phyloP scores from a whole-genome alignment of 1,140 invertebrate species.

The Daktulosphaira vitifoliae region DNA sequence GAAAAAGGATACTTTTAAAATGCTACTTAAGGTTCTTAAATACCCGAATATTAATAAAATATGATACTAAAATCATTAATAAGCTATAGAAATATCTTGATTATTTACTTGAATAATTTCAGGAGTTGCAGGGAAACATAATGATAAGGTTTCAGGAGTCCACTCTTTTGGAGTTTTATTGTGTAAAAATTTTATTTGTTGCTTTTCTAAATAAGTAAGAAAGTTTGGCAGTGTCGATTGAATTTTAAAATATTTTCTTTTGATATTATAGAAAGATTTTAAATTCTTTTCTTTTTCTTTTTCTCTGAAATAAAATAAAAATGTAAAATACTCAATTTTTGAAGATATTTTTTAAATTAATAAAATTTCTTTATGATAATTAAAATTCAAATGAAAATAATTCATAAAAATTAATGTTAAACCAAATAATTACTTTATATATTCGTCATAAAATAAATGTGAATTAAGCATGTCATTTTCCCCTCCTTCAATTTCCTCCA shows the following conservation, averaged over 20 bases:
- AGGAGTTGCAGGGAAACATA: conserved; percentile 68
- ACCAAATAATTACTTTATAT: conserved; percentile 9
- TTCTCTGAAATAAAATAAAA: background rate
- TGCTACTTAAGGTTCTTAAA: no score
- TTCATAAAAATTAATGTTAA: no score
- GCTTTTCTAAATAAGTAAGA: conserved; percentile 73
- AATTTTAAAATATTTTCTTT: conserved; percentile 35
- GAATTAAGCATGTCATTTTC: conserved; percentile 12
- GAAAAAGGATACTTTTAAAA: background rate
- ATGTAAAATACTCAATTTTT: no score
- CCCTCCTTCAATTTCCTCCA: conserved; percentile 7
- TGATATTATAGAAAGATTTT: conserved; percentile 35
- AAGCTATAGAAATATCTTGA: background rate
- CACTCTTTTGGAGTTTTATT: conserved; percentile 59
- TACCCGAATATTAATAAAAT: background rate
- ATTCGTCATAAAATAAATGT: conserved; percentile 13
- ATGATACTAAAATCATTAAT: background rate
- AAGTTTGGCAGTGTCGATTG: conserved; percentile 54
- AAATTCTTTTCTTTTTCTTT: background rate
- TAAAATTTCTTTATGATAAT: no score
- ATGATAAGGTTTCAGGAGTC: conserved; percentile 59
- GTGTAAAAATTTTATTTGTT: conserved; percentile 66
- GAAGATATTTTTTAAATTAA: no score
- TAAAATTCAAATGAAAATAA: no score
- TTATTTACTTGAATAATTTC: conserved; percentile 44